Evolutionary conservation across 2,113 vertebrate species (phyloP), one percentile per base, ranked within the genome.

Genomic region (Pyxicephalus adspersus): DNA sequence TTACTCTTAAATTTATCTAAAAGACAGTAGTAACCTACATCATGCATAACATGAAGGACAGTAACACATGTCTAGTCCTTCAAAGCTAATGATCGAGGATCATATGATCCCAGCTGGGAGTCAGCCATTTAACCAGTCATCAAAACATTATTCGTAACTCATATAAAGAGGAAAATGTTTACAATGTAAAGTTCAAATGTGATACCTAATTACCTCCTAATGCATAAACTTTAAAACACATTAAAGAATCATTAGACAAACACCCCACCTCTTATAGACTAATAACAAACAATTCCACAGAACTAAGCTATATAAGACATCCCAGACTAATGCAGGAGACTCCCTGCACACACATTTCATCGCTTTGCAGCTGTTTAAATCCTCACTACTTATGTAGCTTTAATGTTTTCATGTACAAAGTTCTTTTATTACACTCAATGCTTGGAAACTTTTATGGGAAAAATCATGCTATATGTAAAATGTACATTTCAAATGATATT

Each of bases 161-260:
- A 77, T 17, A 17, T 65, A 6, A 65, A 77, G 63, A 34, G 63
- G 17, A 66, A 66, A 77, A 67, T 55, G 26, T 55, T 57, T 23
- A n/a, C 31, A 52, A 25, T 52, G 16, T 22, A 31, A 65, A 55
- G 3, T 25, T 19, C 20, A 58, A 60, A 68, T 60, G 52, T 60
- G 29, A n/a, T 58, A 57, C 65, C 60, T 70, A 16, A 34, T 67
- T 68, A 19, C 23, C 38, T 31, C 54, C 58, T 45, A 52, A 29
- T 19, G 19, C 64, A 60, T 2, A 11, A 18, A 28, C 54, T 70
- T 79, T 51, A 79, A 26, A 70, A 70, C 54, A 79, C 31, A 60
- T 79, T 70, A 78, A 19, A 68, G 29, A 3, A 28, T 58, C 52
- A 60, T 68, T 68, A 60, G 20, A 38, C n/a, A 66, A 77, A 55